Percentiles rank a stretch among this genome's conserved stretches.
These are phyloP conservation scores for Formica selysi DNA, from an alignment of 1,140 invertebrate species.

Conservation along the genomic window DNA sequence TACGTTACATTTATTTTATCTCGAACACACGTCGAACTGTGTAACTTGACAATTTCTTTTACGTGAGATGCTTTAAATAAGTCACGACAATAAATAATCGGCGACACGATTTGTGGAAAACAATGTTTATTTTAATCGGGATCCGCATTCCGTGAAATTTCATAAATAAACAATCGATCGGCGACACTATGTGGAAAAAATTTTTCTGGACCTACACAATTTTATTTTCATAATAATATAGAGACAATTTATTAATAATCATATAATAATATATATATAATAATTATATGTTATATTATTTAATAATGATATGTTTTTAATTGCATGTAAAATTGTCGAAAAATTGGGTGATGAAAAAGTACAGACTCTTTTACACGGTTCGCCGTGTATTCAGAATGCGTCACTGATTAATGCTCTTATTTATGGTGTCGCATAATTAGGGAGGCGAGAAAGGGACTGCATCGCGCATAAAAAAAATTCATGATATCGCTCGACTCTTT, in stretches of 20 bases:
- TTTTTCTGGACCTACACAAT: neutral
- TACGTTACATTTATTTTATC: conserved; percentile 6
- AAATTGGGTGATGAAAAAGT: conserved; percentile 18
- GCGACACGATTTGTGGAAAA: conserved; percentile 9
- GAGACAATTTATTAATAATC: too few species aligned
- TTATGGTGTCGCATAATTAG: conserved; percentile 23
- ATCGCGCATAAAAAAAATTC: conserved; percentile 7
- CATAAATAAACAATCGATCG: conserved; percentile 21
- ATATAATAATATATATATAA: too few species aligned
- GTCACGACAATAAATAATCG: conserved; percentile 17
- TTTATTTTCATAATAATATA: neutral
- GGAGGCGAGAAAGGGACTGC: neutral
- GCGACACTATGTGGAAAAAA: neutral
- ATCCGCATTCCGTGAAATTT: conserved; percentile 26
- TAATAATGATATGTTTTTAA: neutral
- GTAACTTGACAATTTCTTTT: neutral
- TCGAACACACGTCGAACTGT: neutral
- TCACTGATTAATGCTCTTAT: conserved; percentile 49
- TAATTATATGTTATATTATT: neutral
- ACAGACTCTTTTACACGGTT: neutral
- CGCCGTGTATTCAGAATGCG: conserved; percentile 36
- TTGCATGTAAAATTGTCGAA: neutral
- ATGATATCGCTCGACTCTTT: conserved; percentile 37
- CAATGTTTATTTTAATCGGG: conserved; percentile 27
- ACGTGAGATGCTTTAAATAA: conserved; percentile 34